A percentile compares a stretch with the other conserved stretches of the same genome.
Conservation (phyloP, 1,140 invertebrate species). For the Whitmania pigra region DNA sequence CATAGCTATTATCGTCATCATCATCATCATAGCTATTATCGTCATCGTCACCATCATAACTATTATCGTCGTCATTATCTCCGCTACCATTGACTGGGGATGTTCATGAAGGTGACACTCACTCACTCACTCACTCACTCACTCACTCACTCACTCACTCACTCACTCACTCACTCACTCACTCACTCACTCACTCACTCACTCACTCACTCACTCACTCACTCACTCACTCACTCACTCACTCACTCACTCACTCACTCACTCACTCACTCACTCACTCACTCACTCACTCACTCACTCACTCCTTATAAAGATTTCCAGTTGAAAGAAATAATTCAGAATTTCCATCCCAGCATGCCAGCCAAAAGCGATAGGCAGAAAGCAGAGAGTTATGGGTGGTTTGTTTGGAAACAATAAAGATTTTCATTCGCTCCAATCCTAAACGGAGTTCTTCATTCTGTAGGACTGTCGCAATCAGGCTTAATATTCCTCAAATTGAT, state of each 20-base stretch:
- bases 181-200: slow-evolving; percentile 10
- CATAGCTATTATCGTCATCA: neutral
- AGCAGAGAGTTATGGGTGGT: neutral
- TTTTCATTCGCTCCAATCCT: neutral
- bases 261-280: slow-evolving; percentile 15
- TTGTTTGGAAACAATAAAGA: neutral
- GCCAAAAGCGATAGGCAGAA: neutral
- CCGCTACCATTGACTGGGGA: neutral
- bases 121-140: slow-evolving; percentile 22
- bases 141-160: slow-evolving; percentile 14
- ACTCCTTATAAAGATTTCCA: slow-evolving; percentile 1
- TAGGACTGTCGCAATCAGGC: neutral
- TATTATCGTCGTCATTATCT: slow-evolving; percentile 11
- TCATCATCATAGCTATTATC: neutral
- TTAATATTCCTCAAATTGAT: neutral
- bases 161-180: slow-evolving; percentile 14
- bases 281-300: slow-evolving; percentile 11
- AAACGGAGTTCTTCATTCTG: neutral
- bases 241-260: slow-evolving; percentile 14
- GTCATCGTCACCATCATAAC: slow-evolving; percentile 4
- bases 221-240: slow-evolving; percentile 15
- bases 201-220: slow-evolving; percentile 15
- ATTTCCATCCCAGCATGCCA: neutral
- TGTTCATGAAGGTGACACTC: neutral
- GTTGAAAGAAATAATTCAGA: neutral